phyloP scores from a whole-genome alignment of 2,888 invertebrate species.

The Acleris literana region DNA sequence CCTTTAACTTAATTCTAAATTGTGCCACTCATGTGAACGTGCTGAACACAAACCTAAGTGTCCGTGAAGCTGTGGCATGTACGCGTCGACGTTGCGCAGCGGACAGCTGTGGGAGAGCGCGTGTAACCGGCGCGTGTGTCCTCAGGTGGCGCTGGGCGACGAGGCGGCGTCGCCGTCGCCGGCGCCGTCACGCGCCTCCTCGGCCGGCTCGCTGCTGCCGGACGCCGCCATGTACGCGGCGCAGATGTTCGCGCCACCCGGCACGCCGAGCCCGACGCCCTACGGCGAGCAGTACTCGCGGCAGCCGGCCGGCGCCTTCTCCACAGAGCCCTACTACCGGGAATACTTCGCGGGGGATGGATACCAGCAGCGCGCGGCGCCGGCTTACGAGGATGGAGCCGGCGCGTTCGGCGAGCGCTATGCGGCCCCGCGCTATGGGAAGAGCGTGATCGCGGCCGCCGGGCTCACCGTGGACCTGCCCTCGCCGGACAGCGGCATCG shows the following conservation, averaged over 20 bases:
- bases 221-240: constrained; percentile 87
- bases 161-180: constrained; percentile 86
- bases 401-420: constrained; percentile 88
- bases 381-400: constrained; percentile 84
- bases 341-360: constrained; percentile 89
- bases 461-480: constrained; percentile 97
- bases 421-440: constrained; percentile 87
- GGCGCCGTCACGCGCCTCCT: constrained; percentile 85
- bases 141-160: constrained; percentile 83
- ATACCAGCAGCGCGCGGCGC: constrained; percentile 84
- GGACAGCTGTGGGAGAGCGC: constrained; percentile 84
- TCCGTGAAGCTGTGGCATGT: constrained; percentile 81
- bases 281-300: constrained; percentile 79
- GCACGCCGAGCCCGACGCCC: constrained; percentile 87
- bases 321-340: constrained; percentile 90
- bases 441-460: constrained; percentile 88
- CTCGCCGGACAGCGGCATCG: constrained; percentile 97
- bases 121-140: constrained; percentile 87
- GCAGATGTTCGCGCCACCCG: constrained; percentile 87
- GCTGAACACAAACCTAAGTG: constrained; percentile 65
- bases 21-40: constrained; percentile 65
- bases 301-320: constrained; percentile 78
- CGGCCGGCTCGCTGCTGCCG: constrained; percentile 83
- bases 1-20: constrained; percentile 60
- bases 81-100: constrained; percentile 85